Evolutionary conservation across 2,888 invertebrate genomes (phyloP).

Genomic region (Neria commutata): DNA sequence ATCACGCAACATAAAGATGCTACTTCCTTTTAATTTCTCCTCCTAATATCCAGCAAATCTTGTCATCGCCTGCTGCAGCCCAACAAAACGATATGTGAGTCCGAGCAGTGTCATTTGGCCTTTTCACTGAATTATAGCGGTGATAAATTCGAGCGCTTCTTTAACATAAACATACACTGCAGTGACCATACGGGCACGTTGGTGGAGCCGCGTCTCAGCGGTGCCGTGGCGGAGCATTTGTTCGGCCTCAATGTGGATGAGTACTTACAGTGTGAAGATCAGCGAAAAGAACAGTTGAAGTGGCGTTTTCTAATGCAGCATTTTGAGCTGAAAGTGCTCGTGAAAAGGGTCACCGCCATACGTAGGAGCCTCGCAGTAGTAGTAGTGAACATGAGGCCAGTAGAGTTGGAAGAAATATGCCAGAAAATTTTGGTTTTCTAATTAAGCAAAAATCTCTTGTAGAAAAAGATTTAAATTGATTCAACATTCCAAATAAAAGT

Average conservation of each 20-base stretch:
- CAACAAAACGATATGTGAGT: slow-evolving; percentile 41
- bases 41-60: slow-evolving; percentile 37
- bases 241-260: slow-evolving; percentile 65
- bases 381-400: slow-evolving; percentile 47
- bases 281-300: slow-evolving; percentile 66
- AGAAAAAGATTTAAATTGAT: neutral
- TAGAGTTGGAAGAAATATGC: slow-evolving; percentile 43
- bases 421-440: slow-evolving; percentile 50
- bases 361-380: slow-evolving; percentile 41
- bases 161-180: slow-evolving; percentile 69
- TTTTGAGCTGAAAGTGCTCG: slow-evolving; percentile 64
- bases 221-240: slow-evolving; percentile 67
- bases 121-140: slow-evolving; percentile 43
- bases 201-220: slow-evolving; percentile 65
- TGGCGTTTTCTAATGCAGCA: slow-evolving; percentile 72
- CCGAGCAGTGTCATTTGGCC: slow-evolving; percentile 47
- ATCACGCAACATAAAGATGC: neutral
- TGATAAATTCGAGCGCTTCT: slow-evolving; percentile 51
- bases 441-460: neutral
- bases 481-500: neutral
- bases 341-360: slow-evolving; percentile 45
- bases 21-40: slow-evolving; percentile 1
- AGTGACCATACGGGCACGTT: slow-evolving; percentile 75
- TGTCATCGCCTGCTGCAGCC: slow-evolving; percentile 40
- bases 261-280: slow-evolving; percentile 64